phyloP scores from a whole-genome alignment of 2,888 invertebrate genomes.

The Tipula confusa region DNA sequence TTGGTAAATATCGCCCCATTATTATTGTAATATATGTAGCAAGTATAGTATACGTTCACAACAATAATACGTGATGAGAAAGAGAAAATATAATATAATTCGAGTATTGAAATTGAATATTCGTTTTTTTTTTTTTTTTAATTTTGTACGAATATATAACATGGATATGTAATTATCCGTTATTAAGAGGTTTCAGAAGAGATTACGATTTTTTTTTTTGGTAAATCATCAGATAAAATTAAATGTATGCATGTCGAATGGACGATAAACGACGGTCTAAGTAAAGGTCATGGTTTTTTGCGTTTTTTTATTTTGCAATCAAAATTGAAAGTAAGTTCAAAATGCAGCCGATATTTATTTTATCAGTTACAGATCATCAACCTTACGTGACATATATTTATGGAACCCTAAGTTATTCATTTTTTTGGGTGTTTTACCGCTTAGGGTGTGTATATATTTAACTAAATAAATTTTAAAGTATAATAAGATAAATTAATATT shows the following conservation, averaged over 20 bases:
- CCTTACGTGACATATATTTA: neutral
- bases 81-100: neutral
- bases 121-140: neutral
- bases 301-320: neutral
- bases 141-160: neutral
- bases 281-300: neutral
- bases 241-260: neutral
- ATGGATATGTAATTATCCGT: neutral
- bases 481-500: no score
- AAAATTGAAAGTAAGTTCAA: neutral
- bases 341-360: neutral
- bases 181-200: neutral
- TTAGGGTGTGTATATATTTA: neutral
- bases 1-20: neutral
- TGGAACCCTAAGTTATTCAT: neutral
- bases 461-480: no score
- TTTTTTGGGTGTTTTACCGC: neutral
- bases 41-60: neutral
- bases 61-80: neutral
- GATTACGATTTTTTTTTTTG: neutral
- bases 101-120: neutral
- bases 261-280: neutral
- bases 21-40: neutral
- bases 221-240: neutral
- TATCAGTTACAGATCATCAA: slow-evolving; percentile 16